Conservation (phyloP, 2,113 vertebrate genomes). For the Peromyscus maniculatus region DNA sequence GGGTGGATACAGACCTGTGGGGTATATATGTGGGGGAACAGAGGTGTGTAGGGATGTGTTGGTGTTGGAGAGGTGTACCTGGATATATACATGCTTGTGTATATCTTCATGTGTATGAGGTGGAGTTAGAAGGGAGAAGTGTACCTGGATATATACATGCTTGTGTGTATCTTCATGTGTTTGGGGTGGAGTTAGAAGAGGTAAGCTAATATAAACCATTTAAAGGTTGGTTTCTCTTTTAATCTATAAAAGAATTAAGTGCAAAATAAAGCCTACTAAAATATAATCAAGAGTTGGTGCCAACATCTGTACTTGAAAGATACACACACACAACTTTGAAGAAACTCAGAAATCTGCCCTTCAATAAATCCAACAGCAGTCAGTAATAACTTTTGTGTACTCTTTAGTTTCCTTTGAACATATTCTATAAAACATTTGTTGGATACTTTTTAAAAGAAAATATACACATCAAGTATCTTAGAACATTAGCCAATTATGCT, state of each 20-base stretch:
- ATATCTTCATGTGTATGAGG: neutral
- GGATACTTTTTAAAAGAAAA: neutral
- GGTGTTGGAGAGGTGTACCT: neutral
- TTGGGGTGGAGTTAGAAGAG: neutral
- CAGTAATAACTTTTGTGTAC: neutral
- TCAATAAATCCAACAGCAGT: neutral
- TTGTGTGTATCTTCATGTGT: no score
- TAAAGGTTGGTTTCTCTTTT: neutral
- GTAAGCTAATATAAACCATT: neutral
- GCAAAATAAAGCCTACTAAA: constrained; percentile 4
- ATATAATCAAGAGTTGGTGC: neutral
- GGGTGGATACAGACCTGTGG: neutral
- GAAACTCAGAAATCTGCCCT: neutral
- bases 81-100: no score
- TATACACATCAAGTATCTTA: neutral
- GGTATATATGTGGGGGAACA: neutral
- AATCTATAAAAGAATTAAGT: constrained; percentile 26
- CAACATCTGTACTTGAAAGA: neutral
- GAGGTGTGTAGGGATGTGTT: no score
- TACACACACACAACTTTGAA: neutral
- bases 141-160: neutral
- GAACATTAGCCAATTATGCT: neutral
- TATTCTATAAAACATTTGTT: neutral
- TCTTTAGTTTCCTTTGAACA: constrained; percentile 8
- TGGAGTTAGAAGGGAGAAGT: neutral